Evolutionary conservation across 2,888 invertebrate genomes (phyloP).

Genomic region (Drosophila demipolita): DNA sequence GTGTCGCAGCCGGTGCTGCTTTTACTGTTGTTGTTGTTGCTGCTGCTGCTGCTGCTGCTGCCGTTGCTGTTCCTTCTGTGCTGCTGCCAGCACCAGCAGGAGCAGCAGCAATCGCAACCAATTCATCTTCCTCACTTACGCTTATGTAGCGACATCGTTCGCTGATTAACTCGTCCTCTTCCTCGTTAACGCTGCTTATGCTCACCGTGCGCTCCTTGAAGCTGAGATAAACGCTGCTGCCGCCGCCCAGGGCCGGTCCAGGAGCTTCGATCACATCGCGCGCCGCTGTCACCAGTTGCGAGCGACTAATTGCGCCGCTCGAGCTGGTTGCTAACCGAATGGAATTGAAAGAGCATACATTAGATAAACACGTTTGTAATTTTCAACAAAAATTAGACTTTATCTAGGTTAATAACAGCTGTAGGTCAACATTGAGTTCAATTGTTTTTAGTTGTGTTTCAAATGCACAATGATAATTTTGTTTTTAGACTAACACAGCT

Average conservation of each 20-base stretch:
- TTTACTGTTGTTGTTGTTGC: conserved; percentile 23
- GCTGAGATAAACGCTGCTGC: conserved; percentile 56
- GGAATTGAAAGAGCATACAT: conserved; percentile 1
- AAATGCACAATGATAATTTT: not conserved
- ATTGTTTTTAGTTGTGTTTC: not conserved
- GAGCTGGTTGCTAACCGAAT: conserved; percentile 29
- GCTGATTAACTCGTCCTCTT: conserved; percentile 82
- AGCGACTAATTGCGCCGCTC: conserved; percentile 24
- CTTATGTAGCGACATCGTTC: conserved; percentile 83
- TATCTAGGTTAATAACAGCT: conserved; percentile 6
- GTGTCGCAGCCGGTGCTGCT: conserved; percentile 10
- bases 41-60: conserved; percentile 15
- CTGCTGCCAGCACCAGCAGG: conserved; percentile 22
- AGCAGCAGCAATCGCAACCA: conserved; percentile 47
- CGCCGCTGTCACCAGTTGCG: conserved; percentile 37
- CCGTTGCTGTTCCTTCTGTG: conserved; percentile 13
- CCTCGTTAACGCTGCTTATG: conserved; percentile 82
- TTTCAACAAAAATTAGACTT: not conserved
- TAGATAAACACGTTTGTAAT: not conserved
- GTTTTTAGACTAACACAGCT: not conserved
- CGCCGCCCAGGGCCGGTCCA: conserved; percentile 22
- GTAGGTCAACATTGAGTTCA: conserved; percentile 2
- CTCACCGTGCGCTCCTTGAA: conserved; percentile 82
- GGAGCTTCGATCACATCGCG: conserved; percentile 48
- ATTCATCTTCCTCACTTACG: conserved; percentile 84